phyloP scores from a whole-genome alignment of 2,113 vertebrate genomes.

The Fregetta grallaria region DNA sequence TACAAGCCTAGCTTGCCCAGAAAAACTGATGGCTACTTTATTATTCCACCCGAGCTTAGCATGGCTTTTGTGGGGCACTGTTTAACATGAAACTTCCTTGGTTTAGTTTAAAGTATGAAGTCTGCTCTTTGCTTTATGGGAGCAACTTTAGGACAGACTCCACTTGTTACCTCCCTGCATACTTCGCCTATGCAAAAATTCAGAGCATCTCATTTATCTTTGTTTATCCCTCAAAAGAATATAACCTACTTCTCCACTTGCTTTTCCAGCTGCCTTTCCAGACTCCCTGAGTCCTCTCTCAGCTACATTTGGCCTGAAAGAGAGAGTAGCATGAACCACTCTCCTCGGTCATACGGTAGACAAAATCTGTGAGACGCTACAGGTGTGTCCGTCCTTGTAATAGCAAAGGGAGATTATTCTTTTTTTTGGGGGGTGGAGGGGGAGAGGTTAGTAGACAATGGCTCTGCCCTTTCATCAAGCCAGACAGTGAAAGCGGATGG shows the following conservation, averaged over 20 bases:
- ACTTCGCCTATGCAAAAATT: neutral
- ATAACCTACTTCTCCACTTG: neutral
- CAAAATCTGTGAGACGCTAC: accelerated
- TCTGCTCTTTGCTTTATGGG: neutral
- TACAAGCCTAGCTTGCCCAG: neutral
- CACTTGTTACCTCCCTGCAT: neutral
- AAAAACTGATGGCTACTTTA: neutral
- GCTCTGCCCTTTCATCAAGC: neutral
- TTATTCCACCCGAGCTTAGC: neutral
- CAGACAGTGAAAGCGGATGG: neutral
- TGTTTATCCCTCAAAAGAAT: neutral
- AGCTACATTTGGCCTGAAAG: neutral
- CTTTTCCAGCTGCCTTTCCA: neutral
- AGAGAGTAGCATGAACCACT: neutral
- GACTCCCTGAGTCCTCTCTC: neutral
- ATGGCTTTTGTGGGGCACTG: neutral
- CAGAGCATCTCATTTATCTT: slow-evolving; percentile 21
- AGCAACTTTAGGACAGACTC: neutral
- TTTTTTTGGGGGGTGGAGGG: neutral
- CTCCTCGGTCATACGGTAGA: accelerated
- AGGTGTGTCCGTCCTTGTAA: neutral
- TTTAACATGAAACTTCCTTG: neutral
- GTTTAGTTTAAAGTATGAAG: neutral
- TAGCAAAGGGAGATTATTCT: neutral
- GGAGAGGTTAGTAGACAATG: neutral